These are phyloP conservation scores for Sporophila hypoxantha DNA, from an alignment of 2,113 vertebrate species.

Conservation along the genomic window DNA sequence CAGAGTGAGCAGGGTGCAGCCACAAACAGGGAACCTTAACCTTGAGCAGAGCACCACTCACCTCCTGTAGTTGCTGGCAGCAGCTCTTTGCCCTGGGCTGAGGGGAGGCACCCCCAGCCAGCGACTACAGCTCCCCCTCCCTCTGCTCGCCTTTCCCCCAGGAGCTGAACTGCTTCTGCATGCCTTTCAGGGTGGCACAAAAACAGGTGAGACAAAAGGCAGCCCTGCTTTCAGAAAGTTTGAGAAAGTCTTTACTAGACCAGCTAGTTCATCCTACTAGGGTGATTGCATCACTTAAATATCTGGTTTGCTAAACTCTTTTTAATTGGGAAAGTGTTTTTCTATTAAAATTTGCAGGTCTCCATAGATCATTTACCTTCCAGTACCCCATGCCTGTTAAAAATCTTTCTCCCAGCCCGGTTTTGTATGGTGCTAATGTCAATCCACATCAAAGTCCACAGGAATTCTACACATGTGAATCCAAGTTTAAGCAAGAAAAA, in stretches of 20 bases:
- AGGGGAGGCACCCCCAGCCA: not conserved
- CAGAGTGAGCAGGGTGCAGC: not conserved
- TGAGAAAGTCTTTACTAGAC: not conserved
- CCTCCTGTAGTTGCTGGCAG: not conserved
- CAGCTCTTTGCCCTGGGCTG: not conserved
- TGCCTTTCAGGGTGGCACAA: not conserved
- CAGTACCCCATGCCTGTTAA: not conserved
- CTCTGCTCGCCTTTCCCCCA: not conserved
- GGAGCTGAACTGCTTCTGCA: not conserved
- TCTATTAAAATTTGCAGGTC: conserved; percentile 23
- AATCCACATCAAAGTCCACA: conserved; percentile 46
- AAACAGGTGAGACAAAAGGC: not conserved
- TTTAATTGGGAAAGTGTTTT: conserved; percentile 26
- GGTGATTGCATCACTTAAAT: not conserved
- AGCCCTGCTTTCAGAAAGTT: not conserved
- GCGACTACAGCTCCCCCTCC: not conserved
- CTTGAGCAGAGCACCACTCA: not conserved
- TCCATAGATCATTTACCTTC: not conserved
- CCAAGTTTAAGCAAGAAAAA: conserved; percentile 45
- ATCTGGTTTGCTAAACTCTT: not conserved
- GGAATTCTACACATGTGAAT: conserved; percentile 35
- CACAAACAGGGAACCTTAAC: not conserved
- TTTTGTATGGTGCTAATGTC: conserved; percentile 30
- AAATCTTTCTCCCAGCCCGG: not conserved
- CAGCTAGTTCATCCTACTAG: not conserved